A percentile compares a stretch with the other conserved stretches of the same genome.
phyloP scores from a whole-genome alignment of 2,888 invertebrate genomes.

The Laothoe populi region DNA sequence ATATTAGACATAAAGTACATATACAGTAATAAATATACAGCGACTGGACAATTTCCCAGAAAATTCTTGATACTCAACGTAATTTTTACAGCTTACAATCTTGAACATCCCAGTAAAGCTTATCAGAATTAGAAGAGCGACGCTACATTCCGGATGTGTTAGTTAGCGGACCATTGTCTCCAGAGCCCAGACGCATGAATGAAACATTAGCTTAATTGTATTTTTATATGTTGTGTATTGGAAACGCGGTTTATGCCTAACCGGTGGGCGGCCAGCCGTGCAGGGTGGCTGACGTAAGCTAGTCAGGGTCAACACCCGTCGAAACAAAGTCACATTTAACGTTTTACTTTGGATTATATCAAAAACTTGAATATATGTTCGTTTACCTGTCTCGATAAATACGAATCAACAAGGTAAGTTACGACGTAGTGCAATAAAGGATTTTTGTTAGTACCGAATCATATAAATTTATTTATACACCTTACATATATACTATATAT shows the following conservation, averaged over 20 bases:
- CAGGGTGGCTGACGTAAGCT: slow-evolving; percentile 51
- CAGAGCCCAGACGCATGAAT: slow-evolving; percentile 9
- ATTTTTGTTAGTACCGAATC: too few relatives aligned
- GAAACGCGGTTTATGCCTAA: slow-evolving; percentile 24
- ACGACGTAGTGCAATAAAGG: too few relatives aligned
- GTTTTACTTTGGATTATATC: background rate
- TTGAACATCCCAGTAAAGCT: background rate
- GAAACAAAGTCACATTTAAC: slow-evolving; percentile 16
- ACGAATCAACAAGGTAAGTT: too few relatives aligned
- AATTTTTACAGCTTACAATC: too few relatives aligned
- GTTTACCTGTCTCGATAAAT: too few relatives aligned
- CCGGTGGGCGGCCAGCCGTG: slow-evolving; percentile 45
- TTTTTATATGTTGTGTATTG: slow-evolving; percentile 5
- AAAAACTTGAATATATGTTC: background rate
- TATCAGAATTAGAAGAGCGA: slow-evolving; percentile 4
- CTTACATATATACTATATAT: too few relatives aligned
- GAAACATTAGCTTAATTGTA: slow-evolving; percentile 8
- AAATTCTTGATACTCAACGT: too few relatives aligned
- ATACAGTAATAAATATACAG: too few relatives aligned
- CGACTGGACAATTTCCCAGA: too few relatives aligned
- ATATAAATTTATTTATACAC: too few relatives aligned
- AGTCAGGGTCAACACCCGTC: slow-evolving; percentile 61
- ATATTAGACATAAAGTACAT: too few relatives aligned
- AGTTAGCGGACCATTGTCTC: slow-evolving; percentile 2
- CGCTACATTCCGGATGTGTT: slow-evolving; percentile 13